These are phyloP conservation scores for Epistrophe eligans DNA, from an alignment of 2,888 invertebrate species.

Conservation along the genomic window DNA sequence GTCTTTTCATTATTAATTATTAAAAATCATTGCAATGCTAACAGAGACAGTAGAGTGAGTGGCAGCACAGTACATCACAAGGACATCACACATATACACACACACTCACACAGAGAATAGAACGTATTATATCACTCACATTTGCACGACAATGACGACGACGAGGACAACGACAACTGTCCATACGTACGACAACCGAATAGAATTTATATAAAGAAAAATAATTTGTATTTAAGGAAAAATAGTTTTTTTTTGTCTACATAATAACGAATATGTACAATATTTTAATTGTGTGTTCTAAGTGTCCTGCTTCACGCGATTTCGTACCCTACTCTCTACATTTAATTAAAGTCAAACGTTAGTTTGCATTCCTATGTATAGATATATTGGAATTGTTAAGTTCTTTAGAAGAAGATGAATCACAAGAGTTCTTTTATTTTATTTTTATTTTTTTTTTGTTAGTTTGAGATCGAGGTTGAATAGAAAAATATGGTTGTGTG, in stretches of 20 bases:
- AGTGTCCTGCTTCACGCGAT: slow-evolving; percentile 31
- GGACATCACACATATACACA: slow-evolving; percentile 54
- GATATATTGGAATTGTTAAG: slow-evolving; percentile 46
- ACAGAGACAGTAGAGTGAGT: slow-evolving; percentile 46
- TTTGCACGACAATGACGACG: slow-evolving; percentile 28
- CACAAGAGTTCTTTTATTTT: slow-evolving; percentile 41
- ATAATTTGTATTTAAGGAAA: not conserved
- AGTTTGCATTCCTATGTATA: slow-evolving; percentile 53
- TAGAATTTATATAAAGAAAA: slow-evolving; percentile 42
- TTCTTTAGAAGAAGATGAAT: slow-evolving; percentile 48
- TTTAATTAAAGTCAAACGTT: slow-evolving; percentile 64
- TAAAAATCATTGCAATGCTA: slow-evolving; percentile 52
- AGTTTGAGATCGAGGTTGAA: slow-evolving; percentile 43
- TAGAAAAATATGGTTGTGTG: slow-evolving; percentile 55
- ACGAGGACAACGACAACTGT: slow-evolving; percentile 24
- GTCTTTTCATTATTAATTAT: slow-evolving; percentile 56
- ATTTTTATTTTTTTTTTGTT: not conserved
- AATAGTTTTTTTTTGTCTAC: slow-evolving; percentile 3
- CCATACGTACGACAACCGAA: slow-evolving; percentile 49
- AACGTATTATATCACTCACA: slow-evolving; percentile 71
- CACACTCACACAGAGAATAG: slow-evolving; percentile 7
- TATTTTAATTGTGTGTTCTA: slow-evolving; percentile 26
- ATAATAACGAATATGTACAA: slow-evolving; percentile 16
- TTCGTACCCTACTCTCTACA: slow-evolving; percentile 33
- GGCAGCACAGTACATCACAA: slow-evolving; percentile 44